Base-by-base conservation (phyloP, 2,888 invertebrate genomes). In the Eupeodes luniger region DNA sequence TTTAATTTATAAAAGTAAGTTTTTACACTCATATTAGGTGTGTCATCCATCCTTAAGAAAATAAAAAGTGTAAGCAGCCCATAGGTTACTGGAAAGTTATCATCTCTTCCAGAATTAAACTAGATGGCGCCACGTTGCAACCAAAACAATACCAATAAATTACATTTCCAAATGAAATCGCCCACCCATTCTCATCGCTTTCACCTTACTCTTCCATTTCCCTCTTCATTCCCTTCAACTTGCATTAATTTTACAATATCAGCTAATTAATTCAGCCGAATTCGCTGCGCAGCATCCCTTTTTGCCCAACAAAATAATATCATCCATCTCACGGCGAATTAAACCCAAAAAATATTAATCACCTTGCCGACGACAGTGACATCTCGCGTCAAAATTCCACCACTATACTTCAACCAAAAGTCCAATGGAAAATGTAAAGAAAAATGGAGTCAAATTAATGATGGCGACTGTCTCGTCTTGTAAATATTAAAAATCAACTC, bases 391-490 rank as follows among this genome's bases (percentile, higher is more conserved):
- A 89, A 88, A 59, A 70, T 61, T 19, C 16, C 57, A 55, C 27
- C 61, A 81, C 55, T 70, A 19, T 49, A 66, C 49, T 10, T 66
- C 5, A 72, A 51, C 70, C 55, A 80, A 67, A 84, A 77, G 85
- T 89, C 88, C 59, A 83, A 85, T 80, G 80, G 86, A 90, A 89
- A 87, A 86, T 87, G 81, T 78, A 89, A 91, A 91, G 90, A 91
- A 92, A 91, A 91, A 92, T 92, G 91, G 91, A 92, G 92, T 92
- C 91, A 90, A 91, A 91, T 91, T 92, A 92, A 92, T 92, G 91
- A 92, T 92, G 92, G 92, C 92, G 92, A 91, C 86, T 89, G 89
- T 89, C 89, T 90, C 91, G 91, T 92, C 91, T 91, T 92, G 92
- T 92, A 92, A 92, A 92, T 92, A 92, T 91, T 91, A 91, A 91